Evolutionary conservation across 2,797 vertebrate genomes (phyloP).

Genomic region (Diglossa cyanea): DNA sequence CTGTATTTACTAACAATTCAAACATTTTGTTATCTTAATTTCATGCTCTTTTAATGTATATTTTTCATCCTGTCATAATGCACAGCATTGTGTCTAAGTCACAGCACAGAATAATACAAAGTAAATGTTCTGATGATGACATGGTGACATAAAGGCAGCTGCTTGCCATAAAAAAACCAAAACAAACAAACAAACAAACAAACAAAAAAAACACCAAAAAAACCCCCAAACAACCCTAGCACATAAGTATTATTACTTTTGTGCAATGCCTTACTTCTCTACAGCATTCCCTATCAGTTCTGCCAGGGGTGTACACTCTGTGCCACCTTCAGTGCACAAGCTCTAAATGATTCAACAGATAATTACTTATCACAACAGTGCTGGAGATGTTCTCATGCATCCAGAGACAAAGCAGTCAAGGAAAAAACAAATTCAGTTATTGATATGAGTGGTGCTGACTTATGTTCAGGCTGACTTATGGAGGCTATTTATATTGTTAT

Average conservation of each 20-base stretch:
- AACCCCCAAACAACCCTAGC: background rate
- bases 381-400: background rate
- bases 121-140: background rate
- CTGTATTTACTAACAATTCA: background rate
- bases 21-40: background rate
- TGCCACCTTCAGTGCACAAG: background rate
- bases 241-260: background rate
- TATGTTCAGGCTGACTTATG: background rate
- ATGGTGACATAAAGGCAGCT: background rate
- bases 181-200: too few relatives aligned
- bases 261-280: background rate
- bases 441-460: background rate
- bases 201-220: too few relatives aligned
- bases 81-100: background rate
- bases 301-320: background rate
- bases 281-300: background rate
- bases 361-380: background rate
- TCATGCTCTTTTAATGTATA: background rate
- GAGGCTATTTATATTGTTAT: background rate
- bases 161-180: background rate
- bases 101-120: background rate
- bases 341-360: background rate
- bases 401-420: background rate
- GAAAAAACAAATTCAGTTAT: background rate
- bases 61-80: background rate